Evolutionary conservation across 2,113 vertebrate genomes (phyloP).

Genomic region (Lutjanus erythropterus): DNA sequence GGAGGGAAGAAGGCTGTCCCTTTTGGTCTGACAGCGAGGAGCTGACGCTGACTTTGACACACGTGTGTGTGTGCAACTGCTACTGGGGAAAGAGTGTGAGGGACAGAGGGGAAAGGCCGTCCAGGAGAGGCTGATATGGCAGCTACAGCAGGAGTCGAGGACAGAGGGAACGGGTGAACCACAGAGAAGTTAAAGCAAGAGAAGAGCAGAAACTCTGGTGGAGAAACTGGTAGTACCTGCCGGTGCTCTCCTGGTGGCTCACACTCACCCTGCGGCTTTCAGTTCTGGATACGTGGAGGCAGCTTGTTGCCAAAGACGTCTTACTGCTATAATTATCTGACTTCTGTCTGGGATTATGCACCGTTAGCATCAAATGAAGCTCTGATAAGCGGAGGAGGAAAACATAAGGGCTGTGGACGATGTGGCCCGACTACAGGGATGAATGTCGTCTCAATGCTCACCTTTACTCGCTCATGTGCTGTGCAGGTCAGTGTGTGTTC

Average conservation of each 20-base stretch:
- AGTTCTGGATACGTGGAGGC: slow-evolving; percentile 21
- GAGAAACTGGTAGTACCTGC: slow-evolving; percentile 24
- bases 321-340: slow-evolving; percentile 44
- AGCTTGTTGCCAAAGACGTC: slow-evolving; percentile 26
- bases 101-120: slow-evolving; percentile 30
- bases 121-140: slow-evolving; percentile 63
- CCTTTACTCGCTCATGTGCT: slow-evolving; percentile 95
- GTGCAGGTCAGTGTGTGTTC: slow-evolving; percentile 90
- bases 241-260: not conserved
- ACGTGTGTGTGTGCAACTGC: slow-evolving; percentile 77
- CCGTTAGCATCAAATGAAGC: not conserved
- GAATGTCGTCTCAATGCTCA: slow-evolving; percentile 89
- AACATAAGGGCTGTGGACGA: slow-evolving; percentile 40
- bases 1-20: slow-evolving; percentile 38
- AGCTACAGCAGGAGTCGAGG: slow-evolving; percentile 21
- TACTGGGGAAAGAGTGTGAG: slow-evolving; percentile 23
- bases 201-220: not conserved
- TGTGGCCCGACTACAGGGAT: slow-evolving; percentile 86
- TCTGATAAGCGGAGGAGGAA: slow-evolving; percentile 15
- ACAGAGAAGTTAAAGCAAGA: not conserved
- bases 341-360: slow-evolving; percentile 54
- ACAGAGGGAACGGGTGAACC: slow-evolving; percentile 30
- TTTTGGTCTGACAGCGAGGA: slow-evolving; percentile 63
- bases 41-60: slow-evolving; percentile 73
- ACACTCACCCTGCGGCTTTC: not conserved